Percentiles rank a stretch among this genome's conserved stretches.
Conservation (phyloP, 2,888 invertebrate genomes). For the Hoplodrina ambigua region DNA sequence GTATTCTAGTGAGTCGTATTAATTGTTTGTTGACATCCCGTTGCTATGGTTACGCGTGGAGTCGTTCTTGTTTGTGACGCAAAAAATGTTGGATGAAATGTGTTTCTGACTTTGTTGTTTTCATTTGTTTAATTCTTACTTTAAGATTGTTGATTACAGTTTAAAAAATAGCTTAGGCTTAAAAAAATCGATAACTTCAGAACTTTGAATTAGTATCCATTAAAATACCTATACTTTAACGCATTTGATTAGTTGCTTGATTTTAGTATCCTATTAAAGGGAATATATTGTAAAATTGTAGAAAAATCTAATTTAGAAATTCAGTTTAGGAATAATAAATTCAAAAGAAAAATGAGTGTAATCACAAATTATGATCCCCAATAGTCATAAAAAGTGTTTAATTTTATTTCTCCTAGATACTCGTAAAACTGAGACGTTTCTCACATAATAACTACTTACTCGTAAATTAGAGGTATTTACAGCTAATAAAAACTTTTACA, state of each 20-base stretch:
- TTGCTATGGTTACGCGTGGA: conserved; percentile 52
- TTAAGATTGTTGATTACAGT: not conserved
- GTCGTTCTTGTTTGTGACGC: conserved; percentile 28
- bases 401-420: conserved; percentile 12
- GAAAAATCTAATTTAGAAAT: conserved; percentile 4
- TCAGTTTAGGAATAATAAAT: conserved; percentile 13
- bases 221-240: not conserved
- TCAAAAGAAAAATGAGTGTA: conserved; percentile 12
- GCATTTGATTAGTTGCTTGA: not conserved
- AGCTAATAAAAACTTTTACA: conserved; percentile 16
- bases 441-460: conserved; percentile 18
- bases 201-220: not conserved
- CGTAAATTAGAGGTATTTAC: conserved; percentile 15
- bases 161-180: not conserved
- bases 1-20: conserved; percentile 11
- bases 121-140: not conserved
- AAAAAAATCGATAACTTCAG: not conserved
- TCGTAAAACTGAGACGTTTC: conserved; percentile 33
- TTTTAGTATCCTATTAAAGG: conserved; percentile 29
- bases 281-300: conserved; percentile 1
- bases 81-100: conserved; percentile 7
- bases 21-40: conserved; percentile 52
- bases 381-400: conserved; percentile 15
- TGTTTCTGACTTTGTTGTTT: conserved; percentile 9
- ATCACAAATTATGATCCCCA: conserved; percentile 21